A percentile compares a stretch with the other conserved stretches of the same genome.
Evolutionary conservation across 2,888 invertebrate species (phyloP).

Genomic region (Sesamia inferens): DNA sequence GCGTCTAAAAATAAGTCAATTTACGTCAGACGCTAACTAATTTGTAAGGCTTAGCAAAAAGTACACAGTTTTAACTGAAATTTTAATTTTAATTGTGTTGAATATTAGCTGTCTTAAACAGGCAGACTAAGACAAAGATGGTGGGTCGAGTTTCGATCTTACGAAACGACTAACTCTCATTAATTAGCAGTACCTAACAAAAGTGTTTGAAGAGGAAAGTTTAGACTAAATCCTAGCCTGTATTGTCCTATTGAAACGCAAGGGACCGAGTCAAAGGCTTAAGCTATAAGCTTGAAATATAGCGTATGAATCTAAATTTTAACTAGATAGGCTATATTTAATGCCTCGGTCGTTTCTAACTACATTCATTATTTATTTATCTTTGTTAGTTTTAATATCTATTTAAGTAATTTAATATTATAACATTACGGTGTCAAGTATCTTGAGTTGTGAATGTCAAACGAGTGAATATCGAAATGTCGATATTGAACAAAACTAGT

Average conservation of each 20-base stretch:
- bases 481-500: constrained; percentile 12
- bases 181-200: neutral
- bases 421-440: neutral
- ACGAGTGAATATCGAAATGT: constrained; percentile 23
- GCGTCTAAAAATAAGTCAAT: too few species aligned
- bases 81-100: neutral
- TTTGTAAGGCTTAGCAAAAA: too few species aligned
- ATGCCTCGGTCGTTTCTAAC: neutral
- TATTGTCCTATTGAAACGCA: neutral
- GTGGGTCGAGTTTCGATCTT: neutral
- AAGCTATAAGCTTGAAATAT: neutral
- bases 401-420: neutral
- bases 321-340: neutral
- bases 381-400: neutral
- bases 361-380: neutral
- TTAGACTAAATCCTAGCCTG: neutral
- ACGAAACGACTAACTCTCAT: neutral
- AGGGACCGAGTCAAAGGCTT: neutral
- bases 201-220: neutral
- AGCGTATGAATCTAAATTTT: neutral
- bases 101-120: neutral
- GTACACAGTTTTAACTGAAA: too few species aligned
- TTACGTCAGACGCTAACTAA: too few species aligned
- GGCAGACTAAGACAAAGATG: neutral
- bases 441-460: constrained; percentile 21